These are phyloP conservation scores for Pteropus rufus DNA, from an alignment of 2,797 vertebrate genomes.

Conservation along the genomic window DNA sequence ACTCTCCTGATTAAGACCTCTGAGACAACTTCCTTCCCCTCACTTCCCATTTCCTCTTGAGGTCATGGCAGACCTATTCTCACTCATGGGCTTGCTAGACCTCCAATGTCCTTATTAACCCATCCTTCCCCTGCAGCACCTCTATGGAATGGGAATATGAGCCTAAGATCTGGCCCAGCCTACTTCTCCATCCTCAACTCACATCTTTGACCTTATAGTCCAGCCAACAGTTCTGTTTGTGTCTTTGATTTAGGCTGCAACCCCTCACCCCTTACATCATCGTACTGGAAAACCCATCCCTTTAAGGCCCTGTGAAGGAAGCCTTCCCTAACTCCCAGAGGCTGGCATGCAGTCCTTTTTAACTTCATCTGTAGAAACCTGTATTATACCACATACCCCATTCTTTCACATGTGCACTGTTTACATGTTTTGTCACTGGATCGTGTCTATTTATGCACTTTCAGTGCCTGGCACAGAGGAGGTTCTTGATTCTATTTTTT, in stretches of 20 bases:
- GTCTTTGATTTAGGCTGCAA: neutral
- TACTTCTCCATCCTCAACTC: neutral
- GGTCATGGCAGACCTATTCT: accelerated
- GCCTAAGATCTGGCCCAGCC: neutral
- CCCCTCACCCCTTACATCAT: no score
- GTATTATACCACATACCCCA: neutral
- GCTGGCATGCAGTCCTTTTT: no score
- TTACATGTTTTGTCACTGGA: neutral
- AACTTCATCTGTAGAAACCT: neutral
- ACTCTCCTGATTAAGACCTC: neutral
- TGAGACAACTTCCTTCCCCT: neutral
- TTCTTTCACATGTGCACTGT: neutral
- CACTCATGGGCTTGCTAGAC: neutral
- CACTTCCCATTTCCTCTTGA: neutral
- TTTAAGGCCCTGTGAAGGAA: neutral
- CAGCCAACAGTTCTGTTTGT: neutral
- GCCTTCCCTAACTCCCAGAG: neutral
- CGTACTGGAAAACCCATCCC: accelerated
- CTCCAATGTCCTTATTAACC: neutral
- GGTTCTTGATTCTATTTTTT: neutral
- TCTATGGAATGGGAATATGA: accelerated
- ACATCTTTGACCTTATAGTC: neutral
- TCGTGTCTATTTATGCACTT: neutral
- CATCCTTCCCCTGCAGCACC: neutral
- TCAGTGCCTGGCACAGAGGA: neutral